Evolutionary conservation across 1,140 invertebrate species (phyloP).

Genomic region (Papilio machaon): DNA sequence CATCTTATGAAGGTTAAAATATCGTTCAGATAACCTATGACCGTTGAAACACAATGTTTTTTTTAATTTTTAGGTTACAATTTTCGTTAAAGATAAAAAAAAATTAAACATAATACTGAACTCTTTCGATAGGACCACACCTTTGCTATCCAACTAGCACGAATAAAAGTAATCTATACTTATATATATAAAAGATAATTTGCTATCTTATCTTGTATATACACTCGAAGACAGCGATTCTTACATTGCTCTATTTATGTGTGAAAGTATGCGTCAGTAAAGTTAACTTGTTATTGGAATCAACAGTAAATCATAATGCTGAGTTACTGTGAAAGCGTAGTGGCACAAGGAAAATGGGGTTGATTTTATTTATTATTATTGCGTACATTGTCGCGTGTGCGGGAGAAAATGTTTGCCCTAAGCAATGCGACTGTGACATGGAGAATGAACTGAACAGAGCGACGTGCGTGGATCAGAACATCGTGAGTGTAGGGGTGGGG

Average conservation of each 20-base stretch:
- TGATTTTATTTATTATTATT: slow-evolving; percentile 54
- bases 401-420: slow-evolving; percentile 68
- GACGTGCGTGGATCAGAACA: slow-evolving; percentile 76
- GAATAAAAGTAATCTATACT: slow-evolving; percentile 24
- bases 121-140: slow-evolving; percentile 2
- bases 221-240: slow-evolving; percentile 55
- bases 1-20: neutral
- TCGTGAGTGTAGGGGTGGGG: slow-evolving; percentile 75
- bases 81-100: neutral
- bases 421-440: slow-evolving; percentile 81
- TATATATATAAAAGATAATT: slow-evolving; percentile 35
- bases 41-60: neutral
- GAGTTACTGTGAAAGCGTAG: slow-evolving; percentile 41
- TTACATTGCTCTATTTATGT: slow-evolving; percentile 64
- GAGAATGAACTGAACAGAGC: slow-evolving; percentile 77
- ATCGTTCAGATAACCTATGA: neutral
- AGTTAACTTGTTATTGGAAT: slow-evolving; percentile 42
- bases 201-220: slow-evolving; percentile 64
- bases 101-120: slow-evolving; percentile 20
- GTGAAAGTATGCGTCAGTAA: slow-evolving; percentile 54
- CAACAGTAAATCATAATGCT: slow-evolving; percentile 50
- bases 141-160: neutral
- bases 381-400: slow-evolving; percentile 44
- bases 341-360: slow-evolving; percentile 52
- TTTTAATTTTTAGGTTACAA: neutral